These are phyloP conservation scores for Drosophila mimica DNA, from an alignment of 2,888 invertebrate genomes.

Conservation along the genomic window DNA sequence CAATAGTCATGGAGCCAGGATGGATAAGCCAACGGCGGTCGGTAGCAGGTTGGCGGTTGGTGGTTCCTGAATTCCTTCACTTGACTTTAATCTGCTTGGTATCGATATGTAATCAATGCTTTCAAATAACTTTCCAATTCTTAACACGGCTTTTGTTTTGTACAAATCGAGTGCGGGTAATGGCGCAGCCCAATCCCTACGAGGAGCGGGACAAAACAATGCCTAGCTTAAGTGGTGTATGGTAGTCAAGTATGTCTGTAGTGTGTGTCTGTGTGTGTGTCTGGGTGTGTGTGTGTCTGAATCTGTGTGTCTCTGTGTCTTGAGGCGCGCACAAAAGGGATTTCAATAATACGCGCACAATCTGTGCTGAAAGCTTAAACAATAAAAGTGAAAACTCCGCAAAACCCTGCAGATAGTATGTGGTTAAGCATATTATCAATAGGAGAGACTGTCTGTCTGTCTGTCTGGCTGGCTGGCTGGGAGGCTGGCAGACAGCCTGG, in stretches of 20 bases:
- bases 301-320: conserved; percentile 14
- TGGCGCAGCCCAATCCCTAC: conserved; percentile 43
- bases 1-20: conserved; percentile 48
- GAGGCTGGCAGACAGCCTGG: conserved; percentile 8
- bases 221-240: conserved; percentile 31
- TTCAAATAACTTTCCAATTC: conserved; percentile 71
- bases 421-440: conserved; percentile 69
- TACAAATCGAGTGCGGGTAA: conserved; percentile 62
- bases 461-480: neutral
- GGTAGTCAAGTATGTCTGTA: conserved; percentile 22
- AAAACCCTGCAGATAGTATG: conserved; percentile 53
- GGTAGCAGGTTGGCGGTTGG: conserved; percentile 1
- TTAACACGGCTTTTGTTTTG: conserved; percentile 72
- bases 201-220: conserved; percentile 46
- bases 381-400: conserved; percentile 77
- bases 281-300: conserved; percentile 9
- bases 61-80: conserved; percentile 4
- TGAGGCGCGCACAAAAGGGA: conserved; percentile 66
- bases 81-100: conserved; percentile 26
- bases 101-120: conserved; percentile 75
- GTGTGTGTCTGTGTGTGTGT: conserved; percentile 5
- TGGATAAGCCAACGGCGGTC: conserved; percentile 10
- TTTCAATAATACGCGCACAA: conserved; percentile 78
- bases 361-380: conserved; percentile 80
- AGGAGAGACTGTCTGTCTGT: conserved; percentile 6